phyloP scores from a whole-genome alignment of 2,113 vertebrate species.

The Microcebus ravelobensis region DNA sequence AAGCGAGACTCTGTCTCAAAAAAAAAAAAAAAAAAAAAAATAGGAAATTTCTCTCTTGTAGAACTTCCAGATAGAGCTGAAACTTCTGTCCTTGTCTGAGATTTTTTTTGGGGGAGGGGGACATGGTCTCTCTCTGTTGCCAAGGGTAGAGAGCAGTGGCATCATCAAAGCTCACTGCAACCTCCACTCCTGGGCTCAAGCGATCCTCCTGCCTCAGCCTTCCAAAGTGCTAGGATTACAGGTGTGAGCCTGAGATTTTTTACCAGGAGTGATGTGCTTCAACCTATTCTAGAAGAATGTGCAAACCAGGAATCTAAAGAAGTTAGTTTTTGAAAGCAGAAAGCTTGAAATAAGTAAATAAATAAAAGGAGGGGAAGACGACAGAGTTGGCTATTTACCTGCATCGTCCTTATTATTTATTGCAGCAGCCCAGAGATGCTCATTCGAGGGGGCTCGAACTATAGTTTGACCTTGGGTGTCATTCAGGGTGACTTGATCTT shows the following conservation, averaged over 20 bases:
- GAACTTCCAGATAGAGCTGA: not conserved
- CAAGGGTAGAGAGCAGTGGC: no score
- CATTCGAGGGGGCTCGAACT: accelerated
- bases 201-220: no score
- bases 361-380: not conserved
- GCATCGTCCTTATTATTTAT: not conserved
- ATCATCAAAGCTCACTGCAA: no score
- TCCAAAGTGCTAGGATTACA: no score
- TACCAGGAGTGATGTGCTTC: not conserved
- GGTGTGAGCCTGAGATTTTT: not conserved
- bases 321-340: not conserved
- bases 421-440: not conserved
- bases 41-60: no score
- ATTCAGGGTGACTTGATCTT: not conserved
- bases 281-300: not conserved
- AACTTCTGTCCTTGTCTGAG: not conserved
- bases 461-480: conserved; percentile 46
- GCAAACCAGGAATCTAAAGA: not conserved
- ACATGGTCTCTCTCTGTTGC: no score
- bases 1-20: no score
- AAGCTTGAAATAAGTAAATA: not conserved
- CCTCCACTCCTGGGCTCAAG: no score
- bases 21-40: no score
- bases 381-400: conserved; percentile 33
- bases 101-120: not conserved